Percentiles rank a stretch among this genome's conserved stretches.
phyloP scores from a whole-genome alignment of 2,888 invertebrate species.

The Coenonympha glycerion region DNA sequence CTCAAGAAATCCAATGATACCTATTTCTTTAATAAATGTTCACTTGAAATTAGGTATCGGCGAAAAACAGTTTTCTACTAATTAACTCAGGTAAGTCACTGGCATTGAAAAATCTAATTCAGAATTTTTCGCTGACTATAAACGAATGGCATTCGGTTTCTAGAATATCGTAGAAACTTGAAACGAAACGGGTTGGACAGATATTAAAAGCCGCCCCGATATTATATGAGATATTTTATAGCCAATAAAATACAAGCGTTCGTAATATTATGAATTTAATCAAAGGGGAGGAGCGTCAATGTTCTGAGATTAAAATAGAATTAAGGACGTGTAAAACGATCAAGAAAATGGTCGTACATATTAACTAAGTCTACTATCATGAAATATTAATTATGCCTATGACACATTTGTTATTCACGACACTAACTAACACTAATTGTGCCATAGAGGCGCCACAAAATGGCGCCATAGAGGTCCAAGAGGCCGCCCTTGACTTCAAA shows the following conservation, averaged over 20 bases:
- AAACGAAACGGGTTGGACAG: slow-evolving; percentile 5
- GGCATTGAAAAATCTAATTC: background rate
- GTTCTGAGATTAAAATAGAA: background rate
- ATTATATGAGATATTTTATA: slow-evolving; percentile 9
- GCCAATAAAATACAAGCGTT: background rate
- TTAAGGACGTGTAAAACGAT: background rate
- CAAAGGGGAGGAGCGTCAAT: background rate
- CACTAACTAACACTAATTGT: too few relatives aligned
- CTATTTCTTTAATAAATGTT: too few relatives aligned
- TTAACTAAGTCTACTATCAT: background rate
- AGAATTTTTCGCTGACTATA: slow-evolving; percentile 1
- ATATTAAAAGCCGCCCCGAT: slow-evolving; percentile 6
- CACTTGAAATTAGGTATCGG: too few relatives aligned
- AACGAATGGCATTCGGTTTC: background rate
- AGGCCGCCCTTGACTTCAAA: too few relatives aligned
- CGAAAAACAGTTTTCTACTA: too few relatives aligned
- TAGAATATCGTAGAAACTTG: background rate
- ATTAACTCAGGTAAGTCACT: background rate
- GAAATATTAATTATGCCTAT: background rate
- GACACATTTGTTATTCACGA: too few relatives aligned
- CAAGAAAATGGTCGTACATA: background rate
- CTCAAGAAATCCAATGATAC: too few relatives aligned
- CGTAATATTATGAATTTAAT: slow-evolving; percentile 2
- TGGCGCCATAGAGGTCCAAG: too few relatives aligned
- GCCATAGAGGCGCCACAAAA: too few relatives aligned